These are phyloP conservation scores for Aphelenchoides bicaudatus DNA, from an alignment of 2,888 invertebrate species.

Conservation along the genomic window DNA sequence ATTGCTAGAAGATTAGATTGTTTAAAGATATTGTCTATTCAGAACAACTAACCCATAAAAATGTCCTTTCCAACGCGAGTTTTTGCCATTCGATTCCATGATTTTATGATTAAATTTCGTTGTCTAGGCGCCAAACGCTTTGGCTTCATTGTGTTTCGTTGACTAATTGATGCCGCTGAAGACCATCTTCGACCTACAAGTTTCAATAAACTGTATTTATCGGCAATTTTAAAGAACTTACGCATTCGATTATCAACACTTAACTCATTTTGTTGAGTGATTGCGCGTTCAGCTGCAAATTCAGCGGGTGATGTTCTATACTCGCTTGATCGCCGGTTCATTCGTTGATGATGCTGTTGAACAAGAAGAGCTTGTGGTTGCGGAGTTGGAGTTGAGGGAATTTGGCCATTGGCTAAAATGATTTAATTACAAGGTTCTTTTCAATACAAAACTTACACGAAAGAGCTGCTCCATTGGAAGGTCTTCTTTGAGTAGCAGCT, in stretches of 20 bases:
- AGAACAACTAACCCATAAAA: constrained; percentile 23
- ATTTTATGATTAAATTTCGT: constrained; percentile 39
- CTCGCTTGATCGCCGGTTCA: constrained; percentile 23
- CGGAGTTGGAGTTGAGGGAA: neutral
- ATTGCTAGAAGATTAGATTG: constrained; percentile 31
- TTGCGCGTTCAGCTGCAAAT: constrained; percentile 14
- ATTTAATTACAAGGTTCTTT: no score
- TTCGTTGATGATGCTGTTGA: constrained; percentile 24
- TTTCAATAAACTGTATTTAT: neutral
- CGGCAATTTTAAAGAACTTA: neutral
- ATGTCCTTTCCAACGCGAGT: constrained; percentile 37
- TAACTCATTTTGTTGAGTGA: neutral
- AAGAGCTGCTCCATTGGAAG: no score
- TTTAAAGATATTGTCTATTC: neutral
- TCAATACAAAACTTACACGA: no score
- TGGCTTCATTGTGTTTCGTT: constrained; percentile 34
- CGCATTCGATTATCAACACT: neutral
- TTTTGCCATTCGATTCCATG: constrained; percentile 36
- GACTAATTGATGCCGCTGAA: constrained; percentile 27
- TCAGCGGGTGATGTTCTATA: constrained; percentile 18
- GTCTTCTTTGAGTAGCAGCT: no score
- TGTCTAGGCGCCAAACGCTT: constrained; percentile 36
- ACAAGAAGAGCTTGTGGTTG: constrained; percentile 15
- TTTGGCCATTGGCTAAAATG: neutral
- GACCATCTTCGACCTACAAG: constrained; percentile 34